These are phyloP conservation scores for Seriola rivoliana DNA, from an alignment of 2,113 vertebrate species.

Conservation along the genomic window DNA sequence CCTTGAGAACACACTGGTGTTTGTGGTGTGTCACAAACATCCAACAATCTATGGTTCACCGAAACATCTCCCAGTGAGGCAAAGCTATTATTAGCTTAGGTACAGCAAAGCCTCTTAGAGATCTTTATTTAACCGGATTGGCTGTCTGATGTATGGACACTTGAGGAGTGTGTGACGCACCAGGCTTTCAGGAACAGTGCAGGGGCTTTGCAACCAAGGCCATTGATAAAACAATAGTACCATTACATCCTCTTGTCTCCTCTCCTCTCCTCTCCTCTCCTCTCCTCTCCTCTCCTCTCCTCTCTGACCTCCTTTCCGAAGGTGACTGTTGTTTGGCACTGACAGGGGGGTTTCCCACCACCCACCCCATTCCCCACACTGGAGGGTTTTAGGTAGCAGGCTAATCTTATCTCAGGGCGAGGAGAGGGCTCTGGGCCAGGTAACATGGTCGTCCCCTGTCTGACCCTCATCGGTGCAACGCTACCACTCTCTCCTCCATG, in stretches of 20 bases:
- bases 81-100: constrained; percentile 85
- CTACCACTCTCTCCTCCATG: constrained; percentile 8
- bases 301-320: constrained; percentile 48
- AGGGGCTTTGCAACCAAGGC: constrained; percentile 46
- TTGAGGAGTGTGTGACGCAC: constrained; percentile 73
- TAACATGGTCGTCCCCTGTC: constrained; percentile 36
- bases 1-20: constrained; percentile 53
- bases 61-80: constrained; percentile 64
- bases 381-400: constrained; percentile 72
- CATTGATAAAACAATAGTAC: constrained; percentile 57
- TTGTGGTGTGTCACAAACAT: constrained; percentile 69
- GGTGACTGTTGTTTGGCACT: constrained; percentile 71
- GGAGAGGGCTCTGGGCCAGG: constrained; percentile 62
- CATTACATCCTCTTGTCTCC: constrained; percentile 7
- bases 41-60: constrained; percentile 55
- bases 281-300: constrained; percentile 20
- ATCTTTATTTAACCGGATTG: constrained; percentile 86
- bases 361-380: constrained; percentile 54
- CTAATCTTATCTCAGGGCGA: constrained; percentile 68
- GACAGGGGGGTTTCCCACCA: constrained; percentile 76
- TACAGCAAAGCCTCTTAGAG: constrained; percentile 87
- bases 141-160: constrained; percentile 80
- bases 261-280: constrained; percentile 16
- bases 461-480: constrained; percentile 41
- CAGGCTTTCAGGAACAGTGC: constrained; percentile 50